Percentiles rank a stretch among this genome's conserved stretches.
Conservation (phyloP, 2,113 vertebrate species). For the Tautogolabrus adspersus region DNA sequence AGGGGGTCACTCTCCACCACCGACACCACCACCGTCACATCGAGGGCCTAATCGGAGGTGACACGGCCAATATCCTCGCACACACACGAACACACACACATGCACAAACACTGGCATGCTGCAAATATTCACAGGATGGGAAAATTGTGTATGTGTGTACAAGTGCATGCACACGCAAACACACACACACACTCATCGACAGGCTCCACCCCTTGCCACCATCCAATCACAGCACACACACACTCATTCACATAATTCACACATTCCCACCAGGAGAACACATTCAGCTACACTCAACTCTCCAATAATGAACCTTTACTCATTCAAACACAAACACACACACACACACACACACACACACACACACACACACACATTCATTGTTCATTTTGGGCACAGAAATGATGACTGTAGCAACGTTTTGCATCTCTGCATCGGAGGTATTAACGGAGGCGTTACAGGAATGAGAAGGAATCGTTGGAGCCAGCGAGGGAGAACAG, state of each 20-base stretch:
- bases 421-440: no score
- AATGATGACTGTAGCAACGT: no score
- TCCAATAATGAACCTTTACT: constrained; percentile 11
- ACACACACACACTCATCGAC: constrained; percentile 10
- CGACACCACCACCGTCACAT: constrained; percentile 56
- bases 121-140: constrained; percentile 41
- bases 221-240: constrained; percentile 21
- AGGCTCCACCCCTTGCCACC: constrained; percentile 16
- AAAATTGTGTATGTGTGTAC: constrained; percentile 22
- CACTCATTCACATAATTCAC: constrained; percentile 65
- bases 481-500: no score
- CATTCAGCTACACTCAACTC: constrained; percentile 28
- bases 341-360: background rate
- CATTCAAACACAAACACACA: background rate
- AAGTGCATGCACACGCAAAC: background rate
- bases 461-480: no score
- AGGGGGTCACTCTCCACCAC: constrained; percentile 76
- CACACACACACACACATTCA: no score
- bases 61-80: constrained; percentile 75
- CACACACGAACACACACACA: constrained; percentile 27
- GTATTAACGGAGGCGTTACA: no score
- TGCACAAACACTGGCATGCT: constrained; percentile 35
- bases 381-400: no score
- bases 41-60: constrained; percentile 80
- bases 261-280: constrained; percentile 50